Conservation (phyloP, 2,797 vertebrate genomes). For the Momotus momota region DNA sequence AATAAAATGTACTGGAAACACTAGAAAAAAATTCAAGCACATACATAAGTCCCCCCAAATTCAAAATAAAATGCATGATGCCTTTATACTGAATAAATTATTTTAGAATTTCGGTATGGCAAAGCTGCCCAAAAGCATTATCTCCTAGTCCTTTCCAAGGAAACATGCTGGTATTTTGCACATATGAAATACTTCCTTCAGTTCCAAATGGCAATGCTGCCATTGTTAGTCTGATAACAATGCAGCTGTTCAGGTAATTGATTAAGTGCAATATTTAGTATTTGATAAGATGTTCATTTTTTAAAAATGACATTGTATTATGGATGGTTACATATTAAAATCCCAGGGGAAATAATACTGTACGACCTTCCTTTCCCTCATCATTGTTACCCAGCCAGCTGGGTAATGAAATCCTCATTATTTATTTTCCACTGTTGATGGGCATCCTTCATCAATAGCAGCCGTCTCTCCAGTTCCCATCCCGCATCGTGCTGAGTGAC, state of each 20-base stretch:
- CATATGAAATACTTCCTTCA: slow-evolving; percentile 52
- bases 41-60: slow-evolving; percentile 79
- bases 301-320: slow-evolving; percentile 65
- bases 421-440: slow-evolving; percentile 53
- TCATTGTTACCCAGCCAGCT: slow-evolving; percentile 92
- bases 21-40: slow-evolving; percentile 78
- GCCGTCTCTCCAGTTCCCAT: slow-evolving; percentile 96
- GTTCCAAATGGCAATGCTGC: slow-evolving; percentile 66
- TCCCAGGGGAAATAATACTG: slow-evolving; percentile 70
- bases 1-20: slow-evolving; percentile 79
- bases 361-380: slow-evolving; percentile 53
- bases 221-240: slow-evolving; percentile 46
- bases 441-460: slow-evolving; percentile 88
- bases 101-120: slow-evolving; percentile 52
- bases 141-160: slow-evolving; percentile 52
- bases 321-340: slow-evolving; percentile 67
- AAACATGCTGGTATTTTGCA: slow-evolving; percentile 70
- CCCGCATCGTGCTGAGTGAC: slow-evolving; percentile 91
- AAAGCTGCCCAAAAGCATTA: slow-evolving; percentile 64
- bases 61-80: slow-evolving; percentile 55
- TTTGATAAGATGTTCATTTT: slow-evolving; percentile 65
- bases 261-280: slow-evolving; percentile 79
- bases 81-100: slow-evolving; percentile 70
- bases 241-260: slow-evolving; percentile 70
- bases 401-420: slow-evolving; percentile 79